phyloP scores from a whole-genome alignment of 2,888 invertebrate species.

The Ariolimax columbianus region DNA sequence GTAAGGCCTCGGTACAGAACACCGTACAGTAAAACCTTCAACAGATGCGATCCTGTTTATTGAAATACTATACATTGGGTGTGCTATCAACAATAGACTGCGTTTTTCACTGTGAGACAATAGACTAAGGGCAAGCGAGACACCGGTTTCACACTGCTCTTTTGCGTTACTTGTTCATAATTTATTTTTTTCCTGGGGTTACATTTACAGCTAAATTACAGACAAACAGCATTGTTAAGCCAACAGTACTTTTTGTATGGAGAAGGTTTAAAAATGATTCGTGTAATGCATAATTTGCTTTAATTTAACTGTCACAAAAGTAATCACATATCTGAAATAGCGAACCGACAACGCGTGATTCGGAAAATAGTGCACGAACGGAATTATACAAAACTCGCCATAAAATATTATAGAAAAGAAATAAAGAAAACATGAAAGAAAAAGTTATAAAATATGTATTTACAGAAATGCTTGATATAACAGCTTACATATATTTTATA shows the following conservation, averaged over 20 bases:
- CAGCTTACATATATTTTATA: too few relatives aligned
- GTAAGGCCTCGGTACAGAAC: background rate
- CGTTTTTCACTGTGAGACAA: background rate
- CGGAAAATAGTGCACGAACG: too few relatives aligned
- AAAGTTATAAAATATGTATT: too few relatives aligned
- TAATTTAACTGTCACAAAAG: background rate
- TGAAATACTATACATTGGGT: slow-evolving; percentile 14
- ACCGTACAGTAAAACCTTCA: slow-evolving; percentile 28
- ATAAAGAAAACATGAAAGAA: too few relatives aligned
- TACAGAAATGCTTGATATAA: too few relatives aligned
- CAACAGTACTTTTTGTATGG: background rate
- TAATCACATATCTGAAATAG: too few relatives aligned
- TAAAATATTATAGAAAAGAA: too few relatives aligned
- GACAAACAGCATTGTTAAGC: background rate
- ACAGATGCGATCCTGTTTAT: slow-evolving; percentile 30
- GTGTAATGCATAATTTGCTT: background rate
- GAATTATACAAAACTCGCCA: too few relatives aligned
- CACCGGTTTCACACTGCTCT: background rate
- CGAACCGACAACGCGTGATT: too few relatives aligned
- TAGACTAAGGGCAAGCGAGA: background rate
- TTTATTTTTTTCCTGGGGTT: too few relatives aligned
- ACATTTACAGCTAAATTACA: background rate
- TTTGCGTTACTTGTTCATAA: slow-evolving; percentile 6
- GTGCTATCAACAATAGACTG: slow-evolving; percentile 10
- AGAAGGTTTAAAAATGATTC: background rate